These are phyloP conservation scores for Strigamia crassipes DNA, from an alignment of 2,888 invertebrate species.

Conservation along the genomic window DNA sequence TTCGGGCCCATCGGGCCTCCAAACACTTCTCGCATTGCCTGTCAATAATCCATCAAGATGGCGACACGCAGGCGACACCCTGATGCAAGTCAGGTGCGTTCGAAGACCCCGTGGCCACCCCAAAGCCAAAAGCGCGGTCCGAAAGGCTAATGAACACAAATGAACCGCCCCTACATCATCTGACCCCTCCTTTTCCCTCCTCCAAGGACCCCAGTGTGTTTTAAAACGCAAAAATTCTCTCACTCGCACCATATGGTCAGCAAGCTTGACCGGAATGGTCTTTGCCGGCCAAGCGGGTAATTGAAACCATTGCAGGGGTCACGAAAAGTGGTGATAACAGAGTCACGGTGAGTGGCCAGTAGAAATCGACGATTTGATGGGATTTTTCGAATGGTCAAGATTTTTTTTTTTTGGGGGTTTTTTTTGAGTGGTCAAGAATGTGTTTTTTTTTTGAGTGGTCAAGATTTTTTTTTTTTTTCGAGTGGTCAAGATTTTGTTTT, in stretches of 20 bases:
- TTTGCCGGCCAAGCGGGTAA: constrained; percentile 1
- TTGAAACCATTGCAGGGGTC: constrained; percentile 26
- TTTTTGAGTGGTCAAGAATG: no score
- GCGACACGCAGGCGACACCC: not conserved
- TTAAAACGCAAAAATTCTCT: not conserved
- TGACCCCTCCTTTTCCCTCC: constrained; percentile 26
- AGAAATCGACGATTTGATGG: no score
- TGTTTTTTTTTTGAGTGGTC: no score
- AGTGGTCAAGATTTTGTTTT: no score
- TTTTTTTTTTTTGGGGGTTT: no score
- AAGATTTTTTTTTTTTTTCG: no score
- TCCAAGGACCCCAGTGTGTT: not conserved
- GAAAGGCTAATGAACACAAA: constrained; percentile 27
- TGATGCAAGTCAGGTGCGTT: constrained; percentile 7
- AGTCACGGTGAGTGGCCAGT: not conserved
- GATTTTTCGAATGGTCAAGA: no score
- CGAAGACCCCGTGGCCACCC: not conserved
- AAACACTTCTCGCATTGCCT: not conserved
- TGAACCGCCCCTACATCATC: constrained; percentile 2
- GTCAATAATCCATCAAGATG: not conserved
- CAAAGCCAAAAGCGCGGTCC: not conserved
- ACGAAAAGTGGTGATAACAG: constrained; percentile 12
- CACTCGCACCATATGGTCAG: constrained; percentile 6
- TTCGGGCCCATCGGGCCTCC: no score
- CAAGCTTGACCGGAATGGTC: constrained; percentile 14